phyloP scores from a whole-genome alignment of 2,888 invertebrate genomes.

The Carpatolechia fugitivella region DNA sequence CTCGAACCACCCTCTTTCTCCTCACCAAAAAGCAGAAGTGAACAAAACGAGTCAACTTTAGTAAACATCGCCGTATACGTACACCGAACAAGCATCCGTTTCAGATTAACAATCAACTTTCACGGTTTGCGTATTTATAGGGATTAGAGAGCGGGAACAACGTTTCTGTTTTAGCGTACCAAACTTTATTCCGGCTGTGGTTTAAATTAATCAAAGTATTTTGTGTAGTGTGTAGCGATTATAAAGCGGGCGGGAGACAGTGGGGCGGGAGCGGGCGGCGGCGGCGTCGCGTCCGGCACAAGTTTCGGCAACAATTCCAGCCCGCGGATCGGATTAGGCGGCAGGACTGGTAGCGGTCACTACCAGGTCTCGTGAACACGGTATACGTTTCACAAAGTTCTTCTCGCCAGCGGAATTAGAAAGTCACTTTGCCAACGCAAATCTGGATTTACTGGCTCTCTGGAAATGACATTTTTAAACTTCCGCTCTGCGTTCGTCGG shows the following conservation, averaged over 20 bases:
- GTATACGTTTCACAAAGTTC: constrained; percentile 77
- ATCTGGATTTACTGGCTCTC: constrained; percentile 68
- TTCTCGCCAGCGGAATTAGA: constrained; percentile 65
- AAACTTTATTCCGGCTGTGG: constrained; percentile 68
- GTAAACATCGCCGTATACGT: constrained; percentile 33
- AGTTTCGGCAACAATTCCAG: constrained; percentile 63
- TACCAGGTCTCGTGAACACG: constrained; percentile 68
- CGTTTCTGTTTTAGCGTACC: constrained; percentile 62
- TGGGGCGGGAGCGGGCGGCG: constrained; percentile 21
- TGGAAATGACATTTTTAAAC: constrained; percentile 71
- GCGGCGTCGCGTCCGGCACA: constrained; percentile 52
- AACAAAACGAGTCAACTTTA: constrained; percentile 26
- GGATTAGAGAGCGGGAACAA: constrained; percentile 61
- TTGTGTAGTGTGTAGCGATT: constrained; percentile 58
- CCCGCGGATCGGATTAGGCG: constrained; percentile 69
- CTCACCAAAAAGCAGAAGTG: constrained; percentile 31
- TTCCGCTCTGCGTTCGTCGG: constrained; percentile 40
- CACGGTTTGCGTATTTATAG: constrained; percentile 46
- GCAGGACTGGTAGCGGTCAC: constrained; percentile 64
- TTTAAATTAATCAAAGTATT: constrained; percentile 74
- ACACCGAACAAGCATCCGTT: constrained; percentile 49
- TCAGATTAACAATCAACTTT: constrained; percentile 63
- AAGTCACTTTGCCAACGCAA: constrained; percentile 72
- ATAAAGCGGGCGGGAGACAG: constrained; percentile 52
- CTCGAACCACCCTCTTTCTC: constrained; percentile 42